phyloP scores from a whole-genome alignment of 2,113 vertebrate species.

The Onychorhynchus coronatus region DNA sequence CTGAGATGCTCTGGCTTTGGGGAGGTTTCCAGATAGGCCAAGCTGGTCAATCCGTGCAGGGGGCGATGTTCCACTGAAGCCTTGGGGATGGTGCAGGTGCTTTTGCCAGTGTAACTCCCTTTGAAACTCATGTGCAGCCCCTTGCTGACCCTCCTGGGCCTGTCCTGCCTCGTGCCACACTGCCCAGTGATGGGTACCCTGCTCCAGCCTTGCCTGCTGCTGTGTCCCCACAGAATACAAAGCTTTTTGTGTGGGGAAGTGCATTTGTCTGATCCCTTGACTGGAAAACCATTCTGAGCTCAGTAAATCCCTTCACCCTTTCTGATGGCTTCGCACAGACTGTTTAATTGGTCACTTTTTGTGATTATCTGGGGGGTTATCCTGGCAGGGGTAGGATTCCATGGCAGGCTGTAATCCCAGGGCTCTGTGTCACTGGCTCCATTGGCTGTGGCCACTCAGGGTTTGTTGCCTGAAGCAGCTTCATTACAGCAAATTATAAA shows the following conservation, averaged over 20 bases:
- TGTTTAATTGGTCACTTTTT: not conserved
- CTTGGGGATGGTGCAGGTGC: too few species aligned
- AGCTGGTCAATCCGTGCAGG: accelerated
- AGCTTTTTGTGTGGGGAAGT: not conserved
- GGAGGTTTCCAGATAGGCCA: not conserved
- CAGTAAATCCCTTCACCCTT: not conserved
- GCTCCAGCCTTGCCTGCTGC: not conserved
- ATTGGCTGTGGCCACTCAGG: not conserved
- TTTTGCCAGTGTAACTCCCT: not conserved
- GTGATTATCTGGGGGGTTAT: not conserved
- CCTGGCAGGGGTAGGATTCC: not conserved
- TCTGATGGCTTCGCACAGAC: accelerated
- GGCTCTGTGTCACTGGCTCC: not conserved
- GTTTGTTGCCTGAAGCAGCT: not conserved
- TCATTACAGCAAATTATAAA: not conserved
- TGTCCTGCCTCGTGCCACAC: not conserved
- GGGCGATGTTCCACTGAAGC: not conserved
- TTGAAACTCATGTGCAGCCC: not conserved
- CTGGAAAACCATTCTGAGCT: not conserved
- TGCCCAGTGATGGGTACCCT: not conserved
- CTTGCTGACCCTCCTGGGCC: not conserved
- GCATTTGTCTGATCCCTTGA: not conserved
- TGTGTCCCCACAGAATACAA: accelerated
- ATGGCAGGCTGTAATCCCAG: not conserved
- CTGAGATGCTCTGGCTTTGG: not conserved